These are phyloP conservation scores for Xestia rhomboidea DNA, from an alignment of 2,888 invertebrate genomes.

Conservation along the genomic window DNA sequence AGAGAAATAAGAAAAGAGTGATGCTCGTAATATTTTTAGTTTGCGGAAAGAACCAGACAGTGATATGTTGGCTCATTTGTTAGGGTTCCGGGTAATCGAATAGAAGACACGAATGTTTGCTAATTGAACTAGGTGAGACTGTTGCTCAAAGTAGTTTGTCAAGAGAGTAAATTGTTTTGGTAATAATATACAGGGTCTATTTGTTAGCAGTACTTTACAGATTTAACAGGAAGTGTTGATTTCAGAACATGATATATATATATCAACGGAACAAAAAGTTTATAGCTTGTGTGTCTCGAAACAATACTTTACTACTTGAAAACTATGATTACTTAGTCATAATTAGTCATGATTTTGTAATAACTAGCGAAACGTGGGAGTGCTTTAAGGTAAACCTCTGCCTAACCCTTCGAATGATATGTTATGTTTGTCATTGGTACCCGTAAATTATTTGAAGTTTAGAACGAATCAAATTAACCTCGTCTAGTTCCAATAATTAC, in stretches of 20 bases:
- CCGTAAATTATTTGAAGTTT: background rate
- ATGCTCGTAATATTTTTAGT: conserved; percentile 64
- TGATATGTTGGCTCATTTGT: conserved; percentile 60
- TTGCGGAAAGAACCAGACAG: conserved; percentile 61
- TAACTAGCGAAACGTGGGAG: too few relatives aligned
- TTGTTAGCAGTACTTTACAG: background rate
- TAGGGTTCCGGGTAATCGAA: conserved; percentile 51
- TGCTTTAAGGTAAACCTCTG: too few relatives aligned
- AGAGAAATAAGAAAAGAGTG: conserved; percentile 53
- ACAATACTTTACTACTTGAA: background rate
- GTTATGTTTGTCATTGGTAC: background rate
- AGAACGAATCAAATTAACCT: background rate
- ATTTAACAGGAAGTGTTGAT: background rate
- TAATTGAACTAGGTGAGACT: conserved; percentile 49
- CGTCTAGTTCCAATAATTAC: background rate
- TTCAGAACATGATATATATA: background rate
- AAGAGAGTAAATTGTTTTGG: background rate
- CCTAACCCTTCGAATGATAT: too few relatives aligned
- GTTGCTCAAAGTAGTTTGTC: conserved; percentile 11
- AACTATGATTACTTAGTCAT: background rate
- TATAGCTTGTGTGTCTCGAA: background rate
- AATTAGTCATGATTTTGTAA: background rate
- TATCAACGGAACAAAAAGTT: background rate
- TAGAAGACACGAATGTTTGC: conserved; percentile 46
- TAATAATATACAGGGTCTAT: background rate